Percentiles rank a stretch among this genome's conserved stretches.
Conservation (phyloP, 2,113 vertebrate genomes). For the Lethenteron reissneri region DNA sequence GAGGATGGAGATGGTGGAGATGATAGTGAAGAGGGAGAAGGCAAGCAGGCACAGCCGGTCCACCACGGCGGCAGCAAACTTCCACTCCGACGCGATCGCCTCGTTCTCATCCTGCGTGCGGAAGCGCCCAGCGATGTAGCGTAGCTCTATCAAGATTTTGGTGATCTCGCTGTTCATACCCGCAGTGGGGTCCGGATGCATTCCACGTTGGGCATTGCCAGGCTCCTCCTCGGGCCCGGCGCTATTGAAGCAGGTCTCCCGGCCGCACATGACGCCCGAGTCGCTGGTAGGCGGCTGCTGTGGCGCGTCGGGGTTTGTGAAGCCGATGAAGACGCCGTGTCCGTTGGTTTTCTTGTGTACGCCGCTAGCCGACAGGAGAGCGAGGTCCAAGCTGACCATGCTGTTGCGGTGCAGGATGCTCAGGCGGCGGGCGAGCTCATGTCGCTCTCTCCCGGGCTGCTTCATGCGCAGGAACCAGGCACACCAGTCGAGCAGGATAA, state of each 20-base stretch:
- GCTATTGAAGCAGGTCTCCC: slow-evolving; percentile 14
- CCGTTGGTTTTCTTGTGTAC: no score
- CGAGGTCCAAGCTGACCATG: not conserved
- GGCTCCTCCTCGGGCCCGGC: not conserved
- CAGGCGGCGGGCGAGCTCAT: slow-evolving; percentile 29
- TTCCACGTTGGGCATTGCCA: no score
- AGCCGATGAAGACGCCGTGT: not conserved
- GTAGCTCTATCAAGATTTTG: slow-evolving; percentile 47
- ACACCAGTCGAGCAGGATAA: slow-evolving; percentile 54
- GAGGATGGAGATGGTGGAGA: slow-evolving; percentile 61
- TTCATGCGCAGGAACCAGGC: slow-evolving; percentile 70
- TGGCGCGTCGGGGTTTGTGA: not conserved
- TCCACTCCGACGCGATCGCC: slow-evolving; percentile 58
- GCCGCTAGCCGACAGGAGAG: not conserved
- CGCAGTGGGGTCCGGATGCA: slow-evolving; percentile 15
- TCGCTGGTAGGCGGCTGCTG: slow-evolving; percentile 31
- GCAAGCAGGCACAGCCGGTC: slow-evolving; percentile 60
- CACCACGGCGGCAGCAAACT: slow-evolving; percentile 60
- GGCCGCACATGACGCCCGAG: slow-evolving; percentile 20
- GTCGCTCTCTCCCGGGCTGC: slow-evolving; percentile 40
- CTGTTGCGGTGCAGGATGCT: slow-evolving; percentile 8
- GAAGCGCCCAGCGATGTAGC: slow-evolving; percentile 46
- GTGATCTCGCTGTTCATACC: slow-evolving; percentile 28
- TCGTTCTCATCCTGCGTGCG: slow-evolving; percentile 44
- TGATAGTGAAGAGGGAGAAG: slow-evolving; percentile 59